Evolutionary conservation across 1,140 invertebrate genomes (phyloP), one percentile per base, ranked within the genome.

Genomic region (Pseudoatta argentina): DNA sequence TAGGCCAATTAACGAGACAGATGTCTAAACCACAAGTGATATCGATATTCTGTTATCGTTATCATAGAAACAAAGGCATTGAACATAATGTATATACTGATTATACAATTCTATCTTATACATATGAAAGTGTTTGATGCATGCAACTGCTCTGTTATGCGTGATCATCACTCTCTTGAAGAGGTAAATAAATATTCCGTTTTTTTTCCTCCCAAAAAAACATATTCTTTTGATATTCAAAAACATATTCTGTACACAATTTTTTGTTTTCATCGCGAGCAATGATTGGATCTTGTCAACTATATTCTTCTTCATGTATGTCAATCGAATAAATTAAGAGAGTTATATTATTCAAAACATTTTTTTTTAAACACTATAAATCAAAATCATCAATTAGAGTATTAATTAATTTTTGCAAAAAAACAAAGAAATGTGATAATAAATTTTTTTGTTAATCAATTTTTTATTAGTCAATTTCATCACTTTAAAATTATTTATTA

Each of bases 71-170:
- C 10, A 16, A 61, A 14, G 0, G 14, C 5, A 51, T 1, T 8
- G 16, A n/a, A 73, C 14, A 82, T 51, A 27, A 89, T 88, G 86
- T 30, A 75, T 57, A 48, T 81, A 7, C 24, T 69, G 7, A 51
- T 30, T n/a, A 18, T 30, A 3, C 34, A 16, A 2, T 3, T 66
- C 16, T 34, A 75, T 30, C 12, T 88, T 63, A 69, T 59, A 67
- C 18, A 53, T 64, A 88, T 57, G 16, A 66, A 81, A 71, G 14
- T 67, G 24, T 21, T 66, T 30, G 30, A 34, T 16, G 21, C 48
- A 51, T 27, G 61, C 75, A 53, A 64, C 69, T 14, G 61, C 4
- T 61, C 53, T 90, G 89, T 85, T 72, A 91, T 91, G 89, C 79
- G 83, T 64, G 83, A 88, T 24, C 69, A 87, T 34, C 75, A 75